A percentile compares a stretch with the other conserved stretches of the same genome.
Evolutionary conservation across 1,140 invertebrate genomes (phyloP).

Genomic region (Vanessa tameamea): DNA sequence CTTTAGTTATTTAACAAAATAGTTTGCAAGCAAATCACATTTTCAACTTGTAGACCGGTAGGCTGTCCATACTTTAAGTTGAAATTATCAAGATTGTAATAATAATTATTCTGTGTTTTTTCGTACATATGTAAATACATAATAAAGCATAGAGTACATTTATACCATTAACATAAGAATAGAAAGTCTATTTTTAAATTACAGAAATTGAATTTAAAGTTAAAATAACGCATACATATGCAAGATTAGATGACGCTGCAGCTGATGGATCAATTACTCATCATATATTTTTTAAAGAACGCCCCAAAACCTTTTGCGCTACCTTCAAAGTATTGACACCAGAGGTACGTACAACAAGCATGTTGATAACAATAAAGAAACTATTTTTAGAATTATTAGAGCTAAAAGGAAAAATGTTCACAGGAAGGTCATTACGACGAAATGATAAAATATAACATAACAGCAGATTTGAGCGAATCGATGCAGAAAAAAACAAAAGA

Average conservation of each 20-base stretch:
- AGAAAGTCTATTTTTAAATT: neutral
- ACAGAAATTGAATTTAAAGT: conserved; percentile 45
- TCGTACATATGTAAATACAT: neutral
- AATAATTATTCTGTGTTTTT: neutral
- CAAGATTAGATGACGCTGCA: conserved; percentile 29
- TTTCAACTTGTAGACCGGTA: too few species aligned
- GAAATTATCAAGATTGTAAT: too few species aligned
- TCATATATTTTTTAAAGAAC: conserved; percentile 23
- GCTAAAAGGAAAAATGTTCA: neutral
- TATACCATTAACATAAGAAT: neutral
- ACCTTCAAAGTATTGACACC: conserved; percentile 35
- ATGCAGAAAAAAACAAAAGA: neutral
- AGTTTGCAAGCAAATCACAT: too few species aligned
- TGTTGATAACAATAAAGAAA: too few species aligned
- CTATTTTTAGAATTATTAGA: too few species aligned
- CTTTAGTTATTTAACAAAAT: too few species aligned
- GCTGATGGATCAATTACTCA: conserved; percentile 8
- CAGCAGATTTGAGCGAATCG: conserved; percentile 10
- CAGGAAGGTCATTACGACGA: conserved; percentile 42
- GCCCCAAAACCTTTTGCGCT: neutral
- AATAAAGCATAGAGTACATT: neutral
- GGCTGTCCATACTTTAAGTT: too few species aligned
- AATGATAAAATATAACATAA: conserved; percentile 40
- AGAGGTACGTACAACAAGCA: conserved; percentile 31
- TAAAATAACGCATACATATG: conserved; percentile 41